Percentiles rank a stretch among this genome's conserved stretches.
Conservation (phyloP, 2,888 invertebrate species). For the Sinelater perroti region DNA sequence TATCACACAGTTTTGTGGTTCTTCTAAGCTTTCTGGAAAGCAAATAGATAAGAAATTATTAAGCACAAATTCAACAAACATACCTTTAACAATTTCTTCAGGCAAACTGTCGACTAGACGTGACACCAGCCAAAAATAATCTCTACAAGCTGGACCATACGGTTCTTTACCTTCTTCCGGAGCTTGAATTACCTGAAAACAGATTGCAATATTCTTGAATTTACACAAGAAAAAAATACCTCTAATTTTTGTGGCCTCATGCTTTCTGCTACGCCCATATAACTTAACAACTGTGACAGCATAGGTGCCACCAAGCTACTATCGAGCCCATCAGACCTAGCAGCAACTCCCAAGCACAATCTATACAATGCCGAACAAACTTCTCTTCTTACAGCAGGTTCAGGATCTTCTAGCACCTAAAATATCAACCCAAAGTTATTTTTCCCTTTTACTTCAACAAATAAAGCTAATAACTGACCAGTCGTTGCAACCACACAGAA, state of each 20-base stretch:
- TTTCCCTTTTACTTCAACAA: too few relatives aligned
- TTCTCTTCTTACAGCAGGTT: conserved; percentile 89
- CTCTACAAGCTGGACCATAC: conserved; percentile 92
- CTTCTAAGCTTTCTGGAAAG: conserved; percentile 63
- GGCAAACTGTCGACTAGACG: conserved; percentile 87
- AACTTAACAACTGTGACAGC: conserved; percentile 80
- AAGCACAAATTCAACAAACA: not conserved
- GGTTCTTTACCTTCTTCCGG: conserved; percentile 88
- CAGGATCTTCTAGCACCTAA: conserved; percentile 84
- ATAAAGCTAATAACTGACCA: conserved; percentile 65
- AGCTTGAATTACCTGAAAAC: conserved; percentile 55
- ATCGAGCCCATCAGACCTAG: conserved; percentile 61
- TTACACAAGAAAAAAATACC: conserved; percentile 47
- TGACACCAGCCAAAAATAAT: conserved; percentile 93
- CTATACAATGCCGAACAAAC: conserved; percentile 93
- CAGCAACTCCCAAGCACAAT: conserved; percentile 76
- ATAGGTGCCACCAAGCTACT: conserved; percentile 78
- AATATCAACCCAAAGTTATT: too few relatives aligned
- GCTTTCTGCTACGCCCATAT: conserved; percentile 84
- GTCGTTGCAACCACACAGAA: conserved; percentile 82
- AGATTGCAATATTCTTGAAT: not conserved
- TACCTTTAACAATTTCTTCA: conserved; percentile 78
- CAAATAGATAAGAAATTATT: conserved; percentile 6
- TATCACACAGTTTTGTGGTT: conserved; percentile 65
- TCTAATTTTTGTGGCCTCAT: conserved; percentile 75